A percentile compares a stretch with the other conserved stretches of the same genome.
Evolutionary conservation across 2,797 vertebrate genomes (phyloP).

Genomic region (Sebastes alutus): DNA sequence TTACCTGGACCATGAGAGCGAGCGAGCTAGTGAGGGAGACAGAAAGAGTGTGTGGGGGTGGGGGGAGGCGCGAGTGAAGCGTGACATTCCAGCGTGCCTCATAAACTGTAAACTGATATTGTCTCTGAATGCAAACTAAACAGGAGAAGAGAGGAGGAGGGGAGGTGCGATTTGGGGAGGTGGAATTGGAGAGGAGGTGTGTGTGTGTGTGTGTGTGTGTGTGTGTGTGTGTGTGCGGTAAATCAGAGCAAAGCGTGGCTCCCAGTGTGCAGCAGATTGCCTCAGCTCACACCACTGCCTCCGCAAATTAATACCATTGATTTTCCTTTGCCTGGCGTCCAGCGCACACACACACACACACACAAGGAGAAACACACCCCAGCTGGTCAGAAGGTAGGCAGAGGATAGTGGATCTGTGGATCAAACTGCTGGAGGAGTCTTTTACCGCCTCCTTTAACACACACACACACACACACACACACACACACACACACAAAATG

Average conservation of each 20-base stretch:
- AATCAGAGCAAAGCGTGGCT: constrained; percentile 68
- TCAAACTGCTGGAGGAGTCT: constrained; percentile 49
- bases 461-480: not conserved
- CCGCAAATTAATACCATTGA: constrained; percentile 86
- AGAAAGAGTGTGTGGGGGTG: not conserved
- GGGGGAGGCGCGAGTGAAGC: constrained; percentile 37
- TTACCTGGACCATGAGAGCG: constrained; percentile 67
- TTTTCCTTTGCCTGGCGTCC: constrained; percentile 75
- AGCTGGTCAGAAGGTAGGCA: constrained; percentile 50
- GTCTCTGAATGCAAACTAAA: constrained; percentile 66
- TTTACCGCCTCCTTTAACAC: constrained; percentile 25
- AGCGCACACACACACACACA: constrained; percentile 21
- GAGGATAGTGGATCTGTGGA: constrained; percentile 48
- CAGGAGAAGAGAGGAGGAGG: constrained; percentile 43
- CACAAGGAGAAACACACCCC: not conserved
- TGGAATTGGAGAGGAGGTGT: constrained; percentile 31
- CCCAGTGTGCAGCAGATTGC: constrained; percentile 80
- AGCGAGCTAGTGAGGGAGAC: not conserved
- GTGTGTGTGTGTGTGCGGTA: constrained; percentile 17
- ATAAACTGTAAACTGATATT: constrained; percentile 74
- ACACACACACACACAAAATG: constrained; percentile 5
- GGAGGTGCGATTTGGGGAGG: constrained; percentile 49
- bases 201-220: not conserved
- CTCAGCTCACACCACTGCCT: constrained; percentile 84
- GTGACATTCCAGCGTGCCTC: constrained; percentile 73